Evolutionary conservation across 2,113 vertebrate species (phyloP), one percentile per base, ranked within the genome.

Genomic region (Antidorcas marsupialis): DNA sequence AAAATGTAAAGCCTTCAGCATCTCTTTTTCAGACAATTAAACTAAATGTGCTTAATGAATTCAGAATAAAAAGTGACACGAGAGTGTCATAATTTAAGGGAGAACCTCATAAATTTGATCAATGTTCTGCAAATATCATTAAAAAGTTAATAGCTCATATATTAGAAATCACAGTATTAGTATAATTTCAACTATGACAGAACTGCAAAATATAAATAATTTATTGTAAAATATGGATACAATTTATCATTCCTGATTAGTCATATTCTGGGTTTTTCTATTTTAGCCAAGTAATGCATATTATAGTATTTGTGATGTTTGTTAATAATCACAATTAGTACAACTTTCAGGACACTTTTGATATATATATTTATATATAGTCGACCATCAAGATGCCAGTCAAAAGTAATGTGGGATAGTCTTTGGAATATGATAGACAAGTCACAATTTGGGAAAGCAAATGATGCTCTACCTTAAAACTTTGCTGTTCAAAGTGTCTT

Each of bases 81-180:
- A 97, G n/a, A 30, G 1, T 90, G 45, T 97, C 83, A 85, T 43
- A 91, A 87, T 97, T 96, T 86, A 87, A 89, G 71, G 60, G 7
- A 25, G 96, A 96, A 74, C 17, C 57, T 96, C 93, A 84, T 92
- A 96, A 94, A 82, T 96, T 94, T 96, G 92, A 95, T 97, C 83
- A 97, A 96, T 96, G 59, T 96, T 98, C 97, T 96, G 91, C 27
- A 97, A 97, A 95, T 94, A 64, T 93, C 92, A 94, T 97, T 96
- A 94, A 96, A 98, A 97, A 97, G 57, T 97, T 97, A 98, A 92
- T 93, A 97, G 74, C 81, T 95, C 59, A 85, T 93, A 88, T 92
- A 81, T 89, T 94, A 95, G 76, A 96, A 97, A 97, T 85, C 97
- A 39, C 4, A 91, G 25, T 86, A 76, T 62, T 95, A 94, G 64